These are phyloP conservation scores for Marmota monax DNA, from an alignment of 2,113 vertebrate species.

Conservation along the genomic window DNA sequence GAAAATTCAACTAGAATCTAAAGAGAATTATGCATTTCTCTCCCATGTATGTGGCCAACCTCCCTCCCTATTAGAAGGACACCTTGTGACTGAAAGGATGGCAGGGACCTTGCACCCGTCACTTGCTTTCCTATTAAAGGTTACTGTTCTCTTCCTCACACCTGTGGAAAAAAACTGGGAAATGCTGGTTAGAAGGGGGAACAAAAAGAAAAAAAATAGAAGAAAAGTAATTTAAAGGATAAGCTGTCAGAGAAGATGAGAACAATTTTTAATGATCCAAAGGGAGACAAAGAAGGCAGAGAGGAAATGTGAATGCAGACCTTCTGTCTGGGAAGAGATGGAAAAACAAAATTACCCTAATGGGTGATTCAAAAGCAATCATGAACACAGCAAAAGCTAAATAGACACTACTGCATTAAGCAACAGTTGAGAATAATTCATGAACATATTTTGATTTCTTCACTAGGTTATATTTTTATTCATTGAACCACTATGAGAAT, in stretches of 20 bases:
- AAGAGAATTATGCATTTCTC: neutral
- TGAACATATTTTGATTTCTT: neutral
- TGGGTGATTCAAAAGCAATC: neutral
- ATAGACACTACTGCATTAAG: neutral
- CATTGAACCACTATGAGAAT: neutral
- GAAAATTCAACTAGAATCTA: neutral
- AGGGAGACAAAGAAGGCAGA: constrained; percentile 36
- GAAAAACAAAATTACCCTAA: constrained; percentile 5
- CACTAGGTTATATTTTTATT: neutral
- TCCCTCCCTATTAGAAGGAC: neutral
- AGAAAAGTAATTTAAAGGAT: constrained; percentile 23
- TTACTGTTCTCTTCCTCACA: constrained; percentile 26
- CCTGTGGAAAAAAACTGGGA: neutral
- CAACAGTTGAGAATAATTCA: neutral
- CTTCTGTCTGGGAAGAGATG: constrained; percentile 57
- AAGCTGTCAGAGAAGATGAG: constrained; percentile 31
- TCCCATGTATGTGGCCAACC: neutral
- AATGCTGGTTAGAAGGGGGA: neutral
- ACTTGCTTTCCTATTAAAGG: neutral
- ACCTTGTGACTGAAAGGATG: neutral
- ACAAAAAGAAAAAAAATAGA: neutral
- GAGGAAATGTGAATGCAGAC: constrained; percentile 48
- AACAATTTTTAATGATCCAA: constrained; percentile 37
- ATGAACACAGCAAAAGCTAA: neutral
- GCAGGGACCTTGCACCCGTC: neutral